Evolutionary conservation across 2,888 invertebrate genomes (phyloP).

Genomic region (Xestia xanthographa): DNA sequence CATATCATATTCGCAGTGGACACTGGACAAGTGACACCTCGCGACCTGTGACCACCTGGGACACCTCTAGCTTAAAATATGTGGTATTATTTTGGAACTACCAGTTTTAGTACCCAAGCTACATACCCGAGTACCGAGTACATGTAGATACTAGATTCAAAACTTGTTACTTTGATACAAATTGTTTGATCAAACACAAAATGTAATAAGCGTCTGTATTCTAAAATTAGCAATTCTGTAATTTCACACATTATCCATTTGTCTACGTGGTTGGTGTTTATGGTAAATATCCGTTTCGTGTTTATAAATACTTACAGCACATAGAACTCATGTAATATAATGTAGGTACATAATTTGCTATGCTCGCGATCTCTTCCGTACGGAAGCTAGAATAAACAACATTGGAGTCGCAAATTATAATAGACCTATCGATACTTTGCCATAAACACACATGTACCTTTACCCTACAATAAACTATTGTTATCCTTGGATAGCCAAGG

Average conservation of each 20-base stretch:
- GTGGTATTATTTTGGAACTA: neutral
- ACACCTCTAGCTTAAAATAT: neutral
- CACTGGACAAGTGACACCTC: neutral
- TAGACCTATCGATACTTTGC: neutral
- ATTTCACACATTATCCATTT: conserved; percentile 39
- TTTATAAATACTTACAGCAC: conserved; percentile 24
- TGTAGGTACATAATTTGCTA: conserved; percentile 11
- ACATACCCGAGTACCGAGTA: no score
- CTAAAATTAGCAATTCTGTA: conserved; percentile 31
- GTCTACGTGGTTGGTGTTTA: conserved; percentile 14
- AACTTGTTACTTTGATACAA: conserved; percentile 21
- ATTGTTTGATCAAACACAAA: conserved; percentile 40
- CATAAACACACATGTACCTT: neutral
- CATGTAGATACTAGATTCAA: neutral
- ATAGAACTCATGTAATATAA: neutral
- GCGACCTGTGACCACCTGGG: no score
- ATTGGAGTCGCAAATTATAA: neutral
- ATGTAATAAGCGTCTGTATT: conserved; percentile 5
- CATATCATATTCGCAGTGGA: neutral
- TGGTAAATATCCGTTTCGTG: conserved; percentile 40
- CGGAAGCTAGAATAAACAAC: conserved; percentile 24
- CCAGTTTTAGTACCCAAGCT: conserved; percentile 19
- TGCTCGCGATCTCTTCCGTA: conserved; percentile 6
- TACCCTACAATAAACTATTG: no score
- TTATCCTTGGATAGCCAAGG: no score